A percentile compares a stretch with the other conserved stretches of the same genome.
Conservation (phyloP, 2,888 invertebrate genomes). For the Xestobium rufovillosum region DNA sequence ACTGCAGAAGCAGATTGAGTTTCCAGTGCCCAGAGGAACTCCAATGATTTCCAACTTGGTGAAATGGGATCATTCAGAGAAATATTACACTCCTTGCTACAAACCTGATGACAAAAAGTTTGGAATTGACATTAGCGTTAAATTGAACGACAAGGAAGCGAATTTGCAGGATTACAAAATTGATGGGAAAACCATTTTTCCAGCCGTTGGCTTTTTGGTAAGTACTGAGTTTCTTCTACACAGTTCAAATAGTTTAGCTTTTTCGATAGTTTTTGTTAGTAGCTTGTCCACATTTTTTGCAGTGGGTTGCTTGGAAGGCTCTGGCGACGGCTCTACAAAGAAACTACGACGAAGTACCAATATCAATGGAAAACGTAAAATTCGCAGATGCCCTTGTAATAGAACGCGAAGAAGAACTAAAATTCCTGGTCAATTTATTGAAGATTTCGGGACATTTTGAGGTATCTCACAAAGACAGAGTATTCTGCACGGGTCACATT, state of each 20-base stretch:
- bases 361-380: slow-evolving; percentile 51
- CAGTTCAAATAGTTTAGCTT: not conserved
- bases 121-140: not conserved
- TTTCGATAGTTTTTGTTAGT: not conserved
- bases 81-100: slow-evolving; percentile 66
- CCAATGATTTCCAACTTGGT: slow-evolving; percentile 75
- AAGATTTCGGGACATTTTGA: slow-evolving; percentile 30
- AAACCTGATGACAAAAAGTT: slow-evolving; percentile 39
- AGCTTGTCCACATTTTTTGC: slow-evolving; percentile 27
- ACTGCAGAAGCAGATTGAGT: slow-evolving; percentile 63
- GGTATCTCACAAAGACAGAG: slow-evolving; percentile 51
- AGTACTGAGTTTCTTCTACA: slow-evolving; percentile 10
- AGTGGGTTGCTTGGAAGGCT: slow-evolving; percentile 51
- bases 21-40: slow-evolving; percentile 79
- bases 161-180: slow-evolving; percentile 26
- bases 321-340: slow-evolving; percentile 41
- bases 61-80: slow-evolving; percentile 79
- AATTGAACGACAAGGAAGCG: slow-evolving; percentile 13
- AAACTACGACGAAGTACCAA: slow-evolving; percentile 42
- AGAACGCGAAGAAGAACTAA: slow-evolving; percentile 37
- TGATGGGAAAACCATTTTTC: slow-evolving; percentile 43
- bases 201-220: slow-evolving; percentile 52
- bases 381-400: slow-evolving; percentile 52
- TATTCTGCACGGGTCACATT: slow-evolving; percentile 61
- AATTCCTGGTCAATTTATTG: slow-evolving; percentile 28